Percentiles rank a stretch among this genome's conserved stretches.
These are phyloP conservation scores for Lichenostomus cassidix DNA, from an alignment of 2,113 vertebrate genomes.

Conservation along the genomic window DNA sequence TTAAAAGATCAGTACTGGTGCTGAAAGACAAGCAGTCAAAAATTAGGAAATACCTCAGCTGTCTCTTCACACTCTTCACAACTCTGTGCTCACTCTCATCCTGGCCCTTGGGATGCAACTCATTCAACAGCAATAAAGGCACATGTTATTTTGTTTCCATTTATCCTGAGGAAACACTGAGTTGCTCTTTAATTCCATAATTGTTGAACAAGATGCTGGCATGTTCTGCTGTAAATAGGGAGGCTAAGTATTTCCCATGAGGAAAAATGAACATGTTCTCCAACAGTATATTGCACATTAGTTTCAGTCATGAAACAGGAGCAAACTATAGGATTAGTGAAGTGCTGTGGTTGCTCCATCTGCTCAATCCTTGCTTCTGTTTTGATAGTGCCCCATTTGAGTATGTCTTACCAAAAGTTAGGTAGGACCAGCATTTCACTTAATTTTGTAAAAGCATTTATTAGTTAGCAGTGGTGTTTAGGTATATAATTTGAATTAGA, in stretches of 20 bases:
- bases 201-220: background rate
- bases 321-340: background rate
- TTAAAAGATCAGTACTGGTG: background rate
- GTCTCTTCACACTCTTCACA: background rate
- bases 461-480: background rate
- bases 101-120: background rate
- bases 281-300: background rate
- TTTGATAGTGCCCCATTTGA: background rate
- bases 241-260: background rate
- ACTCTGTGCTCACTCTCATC: background rate
- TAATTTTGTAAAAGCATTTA: background rate
- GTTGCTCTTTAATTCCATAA: background rate
- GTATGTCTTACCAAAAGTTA: background rate
- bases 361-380: background rate
- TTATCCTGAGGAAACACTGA: background rate
- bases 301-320: background rate
- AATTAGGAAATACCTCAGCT: background rate
- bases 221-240: background rate
- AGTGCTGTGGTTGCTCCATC: background rate
- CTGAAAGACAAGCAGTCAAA: constrained; percentile 8
- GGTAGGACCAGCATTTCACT: background rate
- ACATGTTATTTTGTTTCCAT: background rate
- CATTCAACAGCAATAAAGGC: background rate
- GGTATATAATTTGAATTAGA: background rate
- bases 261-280: background rate